These are phyloP conservation scores for Danio kyathit DNA, from an alignment of 2,797 vertebrate genomes.

Conservation along the genomic window DNA sequence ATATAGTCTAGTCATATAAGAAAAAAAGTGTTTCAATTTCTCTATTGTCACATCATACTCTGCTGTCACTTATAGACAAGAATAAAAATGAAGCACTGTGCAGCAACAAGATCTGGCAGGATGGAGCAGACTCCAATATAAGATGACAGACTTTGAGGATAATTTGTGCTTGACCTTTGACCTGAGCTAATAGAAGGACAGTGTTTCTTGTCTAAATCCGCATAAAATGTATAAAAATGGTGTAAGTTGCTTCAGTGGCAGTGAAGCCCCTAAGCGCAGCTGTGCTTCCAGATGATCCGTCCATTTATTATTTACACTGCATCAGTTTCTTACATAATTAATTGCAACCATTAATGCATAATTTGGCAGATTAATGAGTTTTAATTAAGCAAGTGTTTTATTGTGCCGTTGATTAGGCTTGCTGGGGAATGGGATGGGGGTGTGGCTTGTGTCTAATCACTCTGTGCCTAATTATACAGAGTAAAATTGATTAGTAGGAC, in stretches of 20 bases:
- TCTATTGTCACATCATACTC: neutral
- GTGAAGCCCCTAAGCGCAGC: constrained; percentile 59
- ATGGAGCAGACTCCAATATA: neutral
- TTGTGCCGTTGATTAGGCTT: constrained; percentile 71
- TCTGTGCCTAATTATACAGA: constrained; percentile 65
- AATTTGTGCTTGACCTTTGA: neutral
- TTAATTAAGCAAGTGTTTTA: constrained; percentile 75
- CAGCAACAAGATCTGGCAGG: neutral
- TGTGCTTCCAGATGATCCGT: constrained; percentile 55
- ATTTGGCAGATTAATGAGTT: constrained; percentile 75
- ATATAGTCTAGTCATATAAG: neutral
- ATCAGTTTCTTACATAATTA: constrained; percentile 74
- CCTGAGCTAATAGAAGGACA: constrained; percentile 5
- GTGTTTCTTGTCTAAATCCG: constrained; percentile 14
- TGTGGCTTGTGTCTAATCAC: constrained; percentile 66
- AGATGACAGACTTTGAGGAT: neutral
- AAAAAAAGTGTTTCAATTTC: neutral
- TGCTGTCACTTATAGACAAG: neutral
- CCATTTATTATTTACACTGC: constrained; percentile 70
- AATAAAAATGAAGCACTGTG: neutral
- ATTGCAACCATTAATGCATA: constrained; percentile 71
- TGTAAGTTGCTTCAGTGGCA: constrained; percentile 3
- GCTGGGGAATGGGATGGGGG: constrained; percentile 64
- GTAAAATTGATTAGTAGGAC: constrained; percentile 31
- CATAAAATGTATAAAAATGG: neutral